A percentile compares a stretch with the other conserved stretches of the same genome.
Evolutionary conservation across 2,888 invertebrate genomes (phyloP).

Genomic region (Cheilosia variabilis): DNA sequence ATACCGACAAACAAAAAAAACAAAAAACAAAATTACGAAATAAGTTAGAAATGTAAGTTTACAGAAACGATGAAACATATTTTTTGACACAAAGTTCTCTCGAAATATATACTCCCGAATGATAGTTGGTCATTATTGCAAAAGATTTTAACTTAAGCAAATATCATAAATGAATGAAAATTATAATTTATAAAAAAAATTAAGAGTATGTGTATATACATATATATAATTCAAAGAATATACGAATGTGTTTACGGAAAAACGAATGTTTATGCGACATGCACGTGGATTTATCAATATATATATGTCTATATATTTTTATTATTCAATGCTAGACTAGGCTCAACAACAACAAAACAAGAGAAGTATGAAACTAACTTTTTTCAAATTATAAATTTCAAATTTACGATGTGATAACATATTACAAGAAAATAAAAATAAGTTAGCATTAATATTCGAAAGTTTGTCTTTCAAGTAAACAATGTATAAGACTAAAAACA

Average conservation of each 20-base stretch:
- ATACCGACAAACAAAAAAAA: background rate
- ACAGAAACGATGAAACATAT: background rate
- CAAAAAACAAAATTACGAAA: background rate
- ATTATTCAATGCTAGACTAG: conserved; percentile 7
- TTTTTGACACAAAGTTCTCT: background rate
- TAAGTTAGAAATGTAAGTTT: background rate
- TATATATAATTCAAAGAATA: conserved; percentile 1
- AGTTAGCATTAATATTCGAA: conserved; percentile 7
- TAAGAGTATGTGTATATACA: background rate
- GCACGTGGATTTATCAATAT: background rate
- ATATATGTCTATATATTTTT: conserved; percentile 22
- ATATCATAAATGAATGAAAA: background rate
- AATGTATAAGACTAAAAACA: conserved; percentile 43
- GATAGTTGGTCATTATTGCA: background rate
- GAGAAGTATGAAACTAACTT: conserved; percentile 13
- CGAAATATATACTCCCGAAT: conserved; percentile 4
- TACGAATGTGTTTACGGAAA: background rate
- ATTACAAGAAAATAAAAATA: conserved; percentile 41
- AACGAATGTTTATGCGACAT: background rate
- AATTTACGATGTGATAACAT: conserved; percentile 64
- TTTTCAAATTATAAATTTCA: conserved; percentile 33
- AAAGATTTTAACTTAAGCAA: background rate
- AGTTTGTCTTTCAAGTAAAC: conserved; percentile 22
- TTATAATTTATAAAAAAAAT: no score
- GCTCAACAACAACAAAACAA: conserved; percentile 3